Conservation (phyloP, 2,797 vertebrate species). For the Antennarius maculatus region DNA sequence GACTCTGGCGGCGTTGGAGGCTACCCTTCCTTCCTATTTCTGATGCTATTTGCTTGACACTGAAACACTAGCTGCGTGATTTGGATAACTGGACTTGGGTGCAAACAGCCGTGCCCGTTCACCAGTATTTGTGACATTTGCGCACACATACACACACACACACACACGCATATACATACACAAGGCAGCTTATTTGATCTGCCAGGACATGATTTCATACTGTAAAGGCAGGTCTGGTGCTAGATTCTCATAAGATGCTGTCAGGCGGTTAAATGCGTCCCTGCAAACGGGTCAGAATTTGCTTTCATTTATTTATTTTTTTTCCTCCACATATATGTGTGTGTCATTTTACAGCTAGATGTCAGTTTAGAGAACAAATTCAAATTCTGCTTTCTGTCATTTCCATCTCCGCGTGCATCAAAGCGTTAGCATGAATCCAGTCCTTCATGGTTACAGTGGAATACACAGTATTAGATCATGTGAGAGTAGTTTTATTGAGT, state of each 20-base stretch:
- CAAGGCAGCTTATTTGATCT: constrained; percentile 32
- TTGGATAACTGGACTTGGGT: constrained; percentile 33
- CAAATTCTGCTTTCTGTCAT: constrained; percentile 3
- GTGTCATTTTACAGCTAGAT: constrained; percentile 7
- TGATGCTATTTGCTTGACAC: constrained; percentile 44
- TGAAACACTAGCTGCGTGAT: constrained; percentile 65
- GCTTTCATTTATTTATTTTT: constrained; percentile 14
- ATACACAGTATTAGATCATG: constrained; percentile 62
- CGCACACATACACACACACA: constrained; percentile 20
- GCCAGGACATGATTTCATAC: constrained; percentile 16
- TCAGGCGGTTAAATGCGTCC: constrained; percentile 18
- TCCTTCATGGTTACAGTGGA: constrained; percentile 54
- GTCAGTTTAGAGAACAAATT: constrained; percentile 6
- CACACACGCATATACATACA: constrained; percentile 23
- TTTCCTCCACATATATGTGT: not conserved
- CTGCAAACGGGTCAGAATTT: constrained; percentile 17
- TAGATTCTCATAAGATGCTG: not conserved
- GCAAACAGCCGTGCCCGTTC: constrained; percentile 6
- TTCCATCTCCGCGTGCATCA: constrained; percentile 24
- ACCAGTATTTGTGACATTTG: constrained; percentile 26
- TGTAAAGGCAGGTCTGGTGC: constrained; percentile 25
- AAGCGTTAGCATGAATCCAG: constrained; percentile 43
- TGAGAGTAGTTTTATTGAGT: constrained; percentile 70
- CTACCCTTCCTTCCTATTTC: constrained; percentile 37
- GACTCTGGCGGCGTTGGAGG: constrained; percentile 27